phyloP scores from a whole-genome alignment of 2,888 invertebrate species.

The Agrotis puta region DNA sequence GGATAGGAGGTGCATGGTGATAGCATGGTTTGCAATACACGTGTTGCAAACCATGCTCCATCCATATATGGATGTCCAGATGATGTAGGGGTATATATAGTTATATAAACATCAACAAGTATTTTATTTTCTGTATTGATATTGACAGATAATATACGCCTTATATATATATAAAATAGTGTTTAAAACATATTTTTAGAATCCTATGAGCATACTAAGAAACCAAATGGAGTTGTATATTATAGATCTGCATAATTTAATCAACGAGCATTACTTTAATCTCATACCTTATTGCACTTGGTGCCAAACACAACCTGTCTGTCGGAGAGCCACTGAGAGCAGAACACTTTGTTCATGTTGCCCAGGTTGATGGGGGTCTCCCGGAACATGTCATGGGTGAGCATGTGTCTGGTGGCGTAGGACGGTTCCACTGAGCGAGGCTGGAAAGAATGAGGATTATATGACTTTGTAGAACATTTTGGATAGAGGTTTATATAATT shows the following conservation, averaged over 20 bases:
- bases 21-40: no score
- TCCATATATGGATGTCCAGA: no score
- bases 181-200: no score
- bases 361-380: conserved; percentile 96
- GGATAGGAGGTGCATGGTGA: no score
- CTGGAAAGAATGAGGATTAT: conserved; percentile 68
- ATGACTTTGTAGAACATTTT: neutral
- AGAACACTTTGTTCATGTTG: conserved; percentile 98
- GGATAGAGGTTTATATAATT: neutral
- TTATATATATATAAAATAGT: no score
- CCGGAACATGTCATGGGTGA: conserved; percentile 97
- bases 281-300: conserved; percentile 97
- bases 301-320: conserved; percentile 99
- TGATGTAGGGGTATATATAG: no score
- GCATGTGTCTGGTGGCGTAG: conserved; percentile 96
- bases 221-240: no score
- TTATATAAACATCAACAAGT: no score
- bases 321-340: conserved; percentile 98
- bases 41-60: no score
- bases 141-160: no score
- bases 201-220: no score
- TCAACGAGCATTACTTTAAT: neutral
- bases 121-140: no score
- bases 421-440: conserved; percentile 93
- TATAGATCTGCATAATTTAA: neutral